A percentile compares a stretch with the other conserved stretches of the same genome.
phyloP scores from a whole-genome alignment of 2,113 vertebrate genomes.

The Oncorhynchus masou region DNA sequence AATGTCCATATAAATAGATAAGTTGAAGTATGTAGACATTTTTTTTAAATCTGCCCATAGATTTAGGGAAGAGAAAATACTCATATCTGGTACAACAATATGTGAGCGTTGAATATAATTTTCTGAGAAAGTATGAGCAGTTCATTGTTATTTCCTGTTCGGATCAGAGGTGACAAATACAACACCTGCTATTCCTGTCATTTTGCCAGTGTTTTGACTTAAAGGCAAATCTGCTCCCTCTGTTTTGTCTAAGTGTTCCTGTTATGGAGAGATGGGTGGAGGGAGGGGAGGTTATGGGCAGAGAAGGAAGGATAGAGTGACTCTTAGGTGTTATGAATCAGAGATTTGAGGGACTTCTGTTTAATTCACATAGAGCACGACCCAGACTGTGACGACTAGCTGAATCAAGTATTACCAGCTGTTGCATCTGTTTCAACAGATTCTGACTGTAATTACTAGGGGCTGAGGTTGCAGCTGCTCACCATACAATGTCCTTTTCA shows the following conservation, averaged over 20 bases:
- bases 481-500: conserved; percentile 19
- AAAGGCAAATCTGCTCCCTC: conserved; percentile 43
- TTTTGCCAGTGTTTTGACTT: conserved; percentile 60
- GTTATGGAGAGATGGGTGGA: background rate
- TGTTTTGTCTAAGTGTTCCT: conserved; percentile 47
- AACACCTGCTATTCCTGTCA: conserved; percentile 38
- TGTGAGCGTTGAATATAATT: background rate
- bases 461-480: conserved; percentile 28
- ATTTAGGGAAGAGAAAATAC: background rate
- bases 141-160: conserved; percentile 55
- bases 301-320: background rate
- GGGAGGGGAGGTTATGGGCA: background rate
- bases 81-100: background rate
- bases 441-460: conserved; percentile 24
- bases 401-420: background rate
- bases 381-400: background rate
- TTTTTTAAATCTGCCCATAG: background rate
- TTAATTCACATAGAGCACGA: background rate
- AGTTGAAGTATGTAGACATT: background rate
- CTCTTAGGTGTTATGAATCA: background rate
- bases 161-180: conserved; percentile 56
- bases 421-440: conserved; percentile 35
- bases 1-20: no score
- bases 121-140: conserved; percentile 18
- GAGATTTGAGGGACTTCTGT: conserved; percentile 7